Percentiles rank a stretch among this genome's conserved stretches.
Evolutionary conservation across 2,113 vertebrate species (phyloP).

Genomic region (Emydura subglobosa): DNA sequence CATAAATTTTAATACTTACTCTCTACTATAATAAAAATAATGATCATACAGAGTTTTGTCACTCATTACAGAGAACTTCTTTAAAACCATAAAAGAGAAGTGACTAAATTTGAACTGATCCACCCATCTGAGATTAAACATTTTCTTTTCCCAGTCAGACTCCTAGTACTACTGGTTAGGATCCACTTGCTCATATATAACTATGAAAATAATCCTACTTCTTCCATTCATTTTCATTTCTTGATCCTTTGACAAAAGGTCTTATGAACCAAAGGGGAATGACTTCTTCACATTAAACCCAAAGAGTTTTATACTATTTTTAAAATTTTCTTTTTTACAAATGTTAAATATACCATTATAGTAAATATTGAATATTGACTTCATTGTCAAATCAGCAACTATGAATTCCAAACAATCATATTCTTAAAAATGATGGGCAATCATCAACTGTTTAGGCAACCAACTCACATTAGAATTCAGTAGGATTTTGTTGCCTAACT

Average conservation of each 20-base stretch:
- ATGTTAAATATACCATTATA: neutral
- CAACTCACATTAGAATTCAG: neutral
- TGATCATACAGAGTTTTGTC: conserved; percentile 48
- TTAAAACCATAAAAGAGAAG: neutral
- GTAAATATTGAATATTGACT: neutral
- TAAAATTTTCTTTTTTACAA: neutral
- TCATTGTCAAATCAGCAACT: neutral
- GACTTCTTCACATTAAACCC: fast-evolving
- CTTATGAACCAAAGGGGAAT: neutral
- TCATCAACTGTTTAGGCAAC: neutral
- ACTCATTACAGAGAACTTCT: neutral
- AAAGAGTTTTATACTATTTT: neutral
- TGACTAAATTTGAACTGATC: neutral
- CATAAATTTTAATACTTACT: conserved; percentile 58
- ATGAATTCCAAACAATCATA: neutral
- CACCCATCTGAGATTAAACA: neutral
- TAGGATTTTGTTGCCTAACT: neutral
- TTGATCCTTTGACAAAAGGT: neutral
- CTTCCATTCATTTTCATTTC: neutral
- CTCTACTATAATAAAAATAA: conserved; percentile 44
- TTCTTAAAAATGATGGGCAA: neutral
- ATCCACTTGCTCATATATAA: neutral
- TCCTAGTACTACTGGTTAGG: neutral
- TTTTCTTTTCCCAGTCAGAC: neutral
- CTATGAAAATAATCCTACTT: neutral